Percentiles rank a stretch among this genome's conserved stretches.
phyloP scores from a whole-genome alignment of 2,888 invertebrate species.

The Calameuta idolon region DNA sequence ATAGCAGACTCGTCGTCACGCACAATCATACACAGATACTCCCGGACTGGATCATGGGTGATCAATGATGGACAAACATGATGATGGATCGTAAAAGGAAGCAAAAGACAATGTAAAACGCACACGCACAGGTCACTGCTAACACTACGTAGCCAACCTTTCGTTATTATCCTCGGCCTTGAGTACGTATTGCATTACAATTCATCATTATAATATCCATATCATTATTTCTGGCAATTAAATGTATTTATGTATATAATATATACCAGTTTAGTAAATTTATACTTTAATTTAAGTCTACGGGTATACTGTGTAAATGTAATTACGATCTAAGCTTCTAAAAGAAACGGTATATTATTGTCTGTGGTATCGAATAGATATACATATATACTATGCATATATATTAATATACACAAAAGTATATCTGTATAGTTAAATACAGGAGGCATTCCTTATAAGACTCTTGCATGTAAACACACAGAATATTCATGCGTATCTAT shows the following conservation, averaged over 20 bases:
- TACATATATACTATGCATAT: constrained; percentile 42
- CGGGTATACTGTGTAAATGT: constrained; percentile 41
- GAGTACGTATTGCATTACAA: constrained; percentile 61
- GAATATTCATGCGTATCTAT: constrained; percentile 1
- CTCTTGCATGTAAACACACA: constrained; percentile 9
- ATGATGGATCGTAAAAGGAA: neutral
- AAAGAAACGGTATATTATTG: constrained; percentile 64
- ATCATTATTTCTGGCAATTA: constrained; percentile 39
- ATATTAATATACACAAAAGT: constrained; percentile 30
- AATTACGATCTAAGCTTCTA: constrained; percentile 55
- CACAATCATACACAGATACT: constrained; percentile 21
- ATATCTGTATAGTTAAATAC: constrained; percentile 16
- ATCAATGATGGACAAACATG: neutral
- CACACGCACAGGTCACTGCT: constrained; percentile 37
- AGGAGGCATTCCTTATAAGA: neutral
- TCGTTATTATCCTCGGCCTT: constrained; percentile 34
- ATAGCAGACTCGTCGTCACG: constrained; percentile 24
- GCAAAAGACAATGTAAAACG: neutral
- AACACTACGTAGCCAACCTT: constrained; percentile 45
- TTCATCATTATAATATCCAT: constrained; percentile 47
- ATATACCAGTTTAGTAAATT: constrained; percentile 48
- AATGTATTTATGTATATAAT: constrained; percentile 49
- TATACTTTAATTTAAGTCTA: constrained; percentile 41
- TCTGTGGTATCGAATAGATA: constrained; percentile 60
- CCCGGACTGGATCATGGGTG: neutral